Percentiles rank a stretch among this genome's conserved stretches.
phyloP scores from a whole-genome alignment of 2,797 vertebrate species.

The Kryptopterus vitreolus region DNA sequence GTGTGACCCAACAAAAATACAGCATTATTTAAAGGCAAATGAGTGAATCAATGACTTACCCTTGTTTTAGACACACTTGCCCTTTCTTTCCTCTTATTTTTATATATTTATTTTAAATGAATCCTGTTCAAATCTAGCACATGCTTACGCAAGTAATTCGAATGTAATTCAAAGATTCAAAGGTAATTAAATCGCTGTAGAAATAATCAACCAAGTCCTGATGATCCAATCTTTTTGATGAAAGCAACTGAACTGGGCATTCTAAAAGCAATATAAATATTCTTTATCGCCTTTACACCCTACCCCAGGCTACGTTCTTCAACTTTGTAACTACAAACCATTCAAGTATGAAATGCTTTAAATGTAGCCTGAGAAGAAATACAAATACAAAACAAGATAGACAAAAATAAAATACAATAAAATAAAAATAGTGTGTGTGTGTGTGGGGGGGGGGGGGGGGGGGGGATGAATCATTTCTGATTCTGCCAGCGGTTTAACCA shows the following conservation, averaged over 20 bases:
- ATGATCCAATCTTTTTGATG: too few relatives aligned
- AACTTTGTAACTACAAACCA: not conserved
- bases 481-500: conserved; percentile 67
- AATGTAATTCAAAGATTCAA: not conserved
- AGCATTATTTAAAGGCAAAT: not conserved
- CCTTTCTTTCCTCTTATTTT: not conserved
- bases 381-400: too few relatives aligned
- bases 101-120: not conserved
- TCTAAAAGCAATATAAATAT: too few relatives aligned
- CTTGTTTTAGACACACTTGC: not conserved
- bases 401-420: too few relatives aligned
- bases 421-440: too few relatives aligned
- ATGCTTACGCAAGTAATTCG: not conserved
- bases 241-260: too few relatives aligned
- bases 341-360: too few relatives aligned
- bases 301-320: not conserved
- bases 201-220: not conserved
- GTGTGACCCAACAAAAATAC: not conserved
- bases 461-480: conserved; percentile 62
- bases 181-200: not conserved
- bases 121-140: not conserved
- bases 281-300: too few relatives aligned
- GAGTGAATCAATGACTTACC: not conserved
- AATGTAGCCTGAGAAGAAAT: too few relatives aligned
- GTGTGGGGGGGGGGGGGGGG: too few relatives aligned